Conservation (phyloP, 1,140 invertebrate genomes). For the Telenomus remus region DNA sequence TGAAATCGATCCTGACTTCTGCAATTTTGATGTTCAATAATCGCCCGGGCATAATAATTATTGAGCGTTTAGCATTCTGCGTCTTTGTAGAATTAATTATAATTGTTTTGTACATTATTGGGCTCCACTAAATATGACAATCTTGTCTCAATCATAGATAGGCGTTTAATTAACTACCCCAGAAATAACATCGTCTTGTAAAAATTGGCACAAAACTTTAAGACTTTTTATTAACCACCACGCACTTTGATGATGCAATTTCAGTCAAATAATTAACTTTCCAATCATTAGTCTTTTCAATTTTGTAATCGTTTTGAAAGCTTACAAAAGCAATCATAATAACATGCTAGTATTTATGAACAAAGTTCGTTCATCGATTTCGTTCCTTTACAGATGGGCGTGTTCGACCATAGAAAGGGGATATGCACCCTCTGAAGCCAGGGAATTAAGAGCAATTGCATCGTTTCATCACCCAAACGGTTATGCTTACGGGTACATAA, state of each 20-base stretch:
- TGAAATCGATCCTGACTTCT: not conserved
- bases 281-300: too few relatives aligned
- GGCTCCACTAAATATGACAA: not conserved
- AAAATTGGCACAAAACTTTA: too few relatives aligned
- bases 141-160: too few relatives aligned
- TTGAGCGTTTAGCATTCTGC: not conserved
- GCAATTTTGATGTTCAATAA: not conserved
- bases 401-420: slow-evolving; percentile 90
- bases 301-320: too few relatives aligned
- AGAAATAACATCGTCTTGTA: too few relatives aligned
- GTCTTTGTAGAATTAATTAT: not conserved
- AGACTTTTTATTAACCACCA: too few relatives aligned
- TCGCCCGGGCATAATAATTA: not conserved
- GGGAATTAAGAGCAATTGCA: slow-evolving; percentile 90
- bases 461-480: slow-evolving; percentile 94
- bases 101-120: not conserved
- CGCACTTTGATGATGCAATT: too few relatives aligned
- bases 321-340: too few relatives aligned
- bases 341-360: too few relatives aligned
- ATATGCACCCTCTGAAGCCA: slow-evolving; percentile 88
- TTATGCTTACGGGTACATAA: slow-evolving; percentile 89
- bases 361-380: not conserved
- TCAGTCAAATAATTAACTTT: too few relatives aligned
- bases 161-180: too few relatives aligned
- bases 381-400: slow-evolving; percentile 79